Evolutionary conservation across 2,888 invertebrate species (phyloP).

Genomic region (Papilio gigon): DNA sequence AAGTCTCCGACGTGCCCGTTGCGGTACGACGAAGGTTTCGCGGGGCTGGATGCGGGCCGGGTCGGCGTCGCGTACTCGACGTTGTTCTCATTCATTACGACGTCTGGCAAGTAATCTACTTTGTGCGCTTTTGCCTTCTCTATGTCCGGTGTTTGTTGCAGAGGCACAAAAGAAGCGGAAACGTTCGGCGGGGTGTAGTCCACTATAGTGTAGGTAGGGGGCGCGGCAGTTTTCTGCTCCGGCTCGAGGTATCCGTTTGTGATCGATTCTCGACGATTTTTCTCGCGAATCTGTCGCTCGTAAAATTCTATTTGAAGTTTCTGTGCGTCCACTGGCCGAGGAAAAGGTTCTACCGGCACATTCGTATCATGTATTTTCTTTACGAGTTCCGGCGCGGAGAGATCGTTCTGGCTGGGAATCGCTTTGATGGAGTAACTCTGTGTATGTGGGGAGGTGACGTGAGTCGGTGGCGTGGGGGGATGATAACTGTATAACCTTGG

Average conservation of each 20-base stretch:
- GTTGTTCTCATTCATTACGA: conserved; percentile 71
- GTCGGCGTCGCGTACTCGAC: conserved; percentile 45
- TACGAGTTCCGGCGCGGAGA: conserved; percentile 76
- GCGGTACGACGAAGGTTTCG: conserved; percentile 51
- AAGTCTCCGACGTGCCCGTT: conserved; percentile 55
- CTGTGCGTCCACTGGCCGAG: conserved; percentile 68
- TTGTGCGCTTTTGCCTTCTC: conserved; percentile 77
- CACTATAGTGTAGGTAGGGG: conserved; percentile 72
- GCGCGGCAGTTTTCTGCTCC: conserved; percentile 49
- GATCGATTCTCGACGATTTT: conserved; percentile 58
- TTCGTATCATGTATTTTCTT: conserved; percentile 52
- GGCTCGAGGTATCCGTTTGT: conserved; percentile 55
- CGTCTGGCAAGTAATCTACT: conserved; percentile 76
- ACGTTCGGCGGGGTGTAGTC: conserved; percentile 74
- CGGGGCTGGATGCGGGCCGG: conserved; percentile 43
- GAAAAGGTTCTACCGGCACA: conserved; percentile 43
- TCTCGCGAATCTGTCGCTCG: conserved; percentile 75
- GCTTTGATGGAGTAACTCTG: conserved; percentile 62
- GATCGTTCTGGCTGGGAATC: conserved; percentile 70
- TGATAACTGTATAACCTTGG: conserved; percentile 52
- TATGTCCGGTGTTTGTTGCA: conserved; percentile 78
- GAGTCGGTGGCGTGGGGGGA: conserved; percentile 51
- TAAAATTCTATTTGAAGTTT: conserved; percentile 78
- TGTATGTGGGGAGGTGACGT: conserved; percentile 51
- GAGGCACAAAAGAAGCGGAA: conserved; percentile 74